These are phyloP conservation scores for Dicerorhinus sumatrensis DNA, from an alignment of 2,113 vertebrate species.

Conservation along the genomic window DNA sequence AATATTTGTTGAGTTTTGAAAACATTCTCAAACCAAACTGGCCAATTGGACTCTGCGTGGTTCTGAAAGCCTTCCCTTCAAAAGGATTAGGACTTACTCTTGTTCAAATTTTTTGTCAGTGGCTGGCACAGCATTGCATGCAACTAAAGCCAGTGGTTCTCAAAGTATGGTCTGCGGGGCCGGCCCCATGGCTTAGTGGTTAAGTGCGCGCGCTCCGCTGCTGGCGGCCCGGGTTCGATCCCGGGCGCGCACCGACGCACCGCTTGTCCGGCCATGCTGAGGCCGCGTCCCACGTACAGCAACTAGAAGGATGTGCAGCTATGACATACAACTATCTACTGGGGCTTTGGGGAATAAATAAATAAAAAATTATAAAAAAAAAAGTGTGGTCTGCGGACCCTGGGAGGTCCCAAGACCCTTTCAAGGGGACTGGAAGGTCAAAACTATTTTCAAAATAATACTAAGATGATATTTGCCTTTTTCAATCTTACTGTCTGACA, in stretches of 20 bases:
- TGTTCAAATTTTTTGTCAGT: neutral
- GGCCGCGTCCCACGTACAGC: too few species aligned
- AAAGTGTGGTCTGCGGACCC: neutral
- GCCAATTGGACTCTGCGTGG: neutral
- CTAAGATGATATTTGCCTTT: neutral
- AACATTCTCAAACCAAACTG: neutral
- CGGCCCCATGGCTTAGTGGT: too few species aligned
- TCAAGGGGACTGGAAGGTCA: neutral
- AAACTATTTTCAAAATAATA: slow-evolving; percentile 45
- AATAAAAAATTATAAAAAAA: too few species aligned
- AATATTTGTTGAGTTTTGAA: slow-evolving; percentile 2
- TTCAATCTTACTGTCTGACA: neutral
- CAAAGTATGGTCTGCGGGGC: neutral
- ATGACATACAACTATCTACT: too few species aligned
- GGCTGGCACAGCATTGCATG: too few species aligned
- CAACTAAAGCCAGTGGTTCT: neutral
- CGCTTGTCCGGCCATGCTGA: too few species aligned
- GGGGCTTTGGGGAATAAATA: too few species aligned
- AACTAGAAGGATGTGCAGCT: too few species aligned
- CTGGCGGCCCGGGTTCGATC: too few species aligned
- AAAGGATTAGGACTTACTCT: neutral
- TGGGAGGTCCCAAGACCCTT: neutral
- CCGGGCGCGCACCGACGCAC: too few species aligned
- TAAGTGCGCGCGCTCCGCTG: too few species aligned
- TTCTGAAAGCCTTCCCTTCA: neutral